Conservation (phyloP, 2,113 vertebrate genomes). For the Aptenodytes patagonicus region DNA sequence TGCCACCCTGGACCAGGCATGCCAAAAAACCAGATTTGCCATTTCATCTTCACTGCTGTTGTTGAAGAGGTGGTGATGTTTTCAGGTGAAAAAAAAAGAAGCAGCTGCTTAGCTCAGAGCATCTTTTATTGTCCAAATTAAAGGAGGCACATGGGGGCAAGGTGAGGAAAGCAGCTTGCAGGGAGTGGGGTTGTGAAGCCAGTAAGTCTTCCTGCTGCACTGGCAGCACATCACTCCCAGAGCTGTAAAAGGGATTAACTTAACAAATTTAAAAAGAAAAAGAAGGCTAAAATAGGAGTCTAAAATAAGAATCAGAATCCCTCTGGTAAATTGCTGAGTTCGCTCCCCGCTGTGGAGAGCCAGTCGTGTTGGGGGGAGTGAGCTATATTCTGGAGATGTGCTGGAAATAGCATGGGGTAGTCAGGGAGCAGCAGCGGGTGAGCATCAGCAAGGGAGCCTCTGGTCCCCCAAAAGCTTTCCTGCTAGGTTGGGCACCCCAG, state of each 20-base stretch:
- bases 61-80: not conserved
- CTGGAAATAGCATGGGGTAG: not conserved
- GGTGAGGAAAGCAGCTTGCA: not conserved
- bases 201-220: not conserved
- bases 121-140: not conserved
- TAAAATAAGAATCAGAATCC: constrained; percentile 66
- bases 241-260: constrained; percentile 39
- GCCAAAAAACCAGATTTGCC: not conserved
- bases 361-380: not conserved
- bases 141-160: not conserved
- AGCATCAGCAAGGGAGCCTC: not conserved
- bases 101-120: not conserved
- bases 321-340: constrained; percentile 53
- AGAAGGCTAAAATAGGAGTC: constrained; percentile 21
- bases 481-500: not conserved
- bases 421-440: not conserved
- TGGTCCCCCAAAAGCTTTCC: not conserved
- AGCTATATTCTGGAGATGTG: constrained; percentile 39
- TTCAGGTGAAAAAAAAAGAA: not conserved
- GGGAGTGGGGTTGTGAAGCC: not conserved
- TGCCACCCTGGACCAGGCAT: not conserved
- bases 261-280: constrained; percentile 25
- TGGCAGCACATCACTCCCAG: not conserved
- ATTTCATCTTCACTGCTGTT: not conserved
- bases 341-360: not conserved